Conservation (phyloP, 1,140 invertebrate species). For the Pseudomyrmex flavicornis region DNA sequence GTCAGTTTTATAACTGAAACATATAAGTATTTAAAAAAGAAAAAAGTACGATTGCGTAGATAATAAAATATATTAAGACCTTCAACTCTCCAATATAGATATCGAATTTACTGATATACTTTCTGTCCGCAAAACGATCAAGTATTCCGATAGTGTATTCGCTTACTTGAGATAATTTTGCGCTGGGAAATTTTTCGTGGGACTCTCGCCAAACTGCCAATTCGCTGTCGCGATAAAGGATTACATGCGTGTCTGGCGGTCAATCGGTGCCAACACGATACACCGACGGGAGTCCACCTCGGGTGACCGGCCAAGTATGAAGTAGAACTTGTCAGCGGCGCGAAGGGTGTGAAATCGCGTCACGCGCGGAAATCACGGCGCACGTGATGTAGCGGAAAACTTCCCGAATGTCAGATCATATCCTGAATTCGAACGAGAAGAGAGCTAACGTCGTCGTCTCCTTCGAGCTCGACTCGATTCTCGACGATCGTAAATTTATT, state of each 20-base stretch:
- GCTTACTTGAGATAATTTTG: conserved; percentile 22
- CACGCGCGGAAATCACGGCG: conserved; percentile 54
- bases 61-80: conserved; percentile 9
- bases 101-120: neutral
- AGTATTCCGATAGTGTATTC: conserved; percentile 16
- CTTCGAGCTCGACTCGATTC: conserved; percentile 27
- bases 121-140: neutral
- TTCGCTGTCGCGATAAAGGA: conserved; percentile 55
- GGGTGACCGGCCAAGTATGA: conserved; percentile 39
- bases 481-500: conserved; percentile 31
- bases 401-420: conserved; percentile 58
- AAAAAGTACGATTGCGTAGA: neutral
- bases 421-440: conserved; percentile 46
- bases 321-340: conserved; percentile 70
- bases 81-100: neutral
- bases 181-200: conserved; percentile 29
- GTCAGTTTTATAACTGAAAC: neutral
- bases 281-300: conserved; percentile 58
- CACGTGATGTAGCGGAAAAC: conserved; percentile 62
- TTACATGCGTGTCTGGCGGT: conserved; percentile 66
- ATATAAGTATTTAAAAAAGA: neutral
- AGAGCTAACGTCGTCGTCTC: conserved; percentile 59
- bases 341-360: conserved; percentile 67
- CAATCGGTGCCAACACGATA: conserved; percentile 64
- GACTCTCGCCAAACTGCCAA: conserved; percentile 68